phyloP scores from a whole-genome alignment of 2,113 vertebrate genomes.

The Riparia riparia region DNA sequence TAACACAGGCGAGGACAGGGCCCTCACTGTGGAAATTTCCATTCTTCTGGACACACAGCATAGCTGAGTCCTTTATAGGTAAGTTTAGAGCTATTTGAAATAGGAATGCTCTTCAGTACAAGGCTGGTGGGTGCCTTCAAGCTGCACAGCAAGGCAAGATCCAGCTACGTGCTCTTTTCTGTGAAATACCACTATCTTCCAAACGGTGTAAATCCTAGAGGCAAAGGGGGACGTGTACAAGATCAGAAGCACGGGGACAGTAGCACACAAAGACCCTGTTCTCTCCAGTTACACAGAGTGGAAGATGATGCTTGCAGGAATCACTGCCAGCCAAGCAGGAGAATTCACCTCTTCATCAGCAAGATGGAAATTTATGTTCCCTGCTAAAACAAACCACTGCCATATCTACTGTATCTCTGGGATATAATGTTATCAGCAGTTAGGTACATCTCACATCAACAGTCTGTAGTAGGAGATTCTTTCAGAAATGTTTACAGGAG shows the following conservation, averaged over 20 bases:
- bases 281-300: not conserved
- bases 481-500: conserved; percentile 18
- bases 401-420: not conserved
- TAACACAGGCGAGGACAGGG: not conserved
- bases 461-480: not conserved
- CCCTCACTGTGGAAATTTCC: fast-evolving
- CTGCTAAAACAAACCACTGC: conserved; percentile 12
- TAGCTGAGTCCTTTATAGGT: fast-evolving
- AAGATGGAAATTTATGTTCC: conserved; percentile 43
- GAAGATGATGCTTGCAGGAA: not conserved
- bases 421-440: not conserved
- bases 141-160: not conserved
- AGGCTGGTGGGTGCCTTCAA: not conserved
- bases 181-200: not conserved
- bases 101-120: not conserved
- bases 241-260: not conserved
- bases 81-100: not conserved
- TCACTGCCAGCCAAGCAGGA: not conserved
- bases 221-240: not conserved
- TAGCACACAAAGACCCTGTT: not conserved
- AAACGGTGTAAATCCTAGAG: not conserved
- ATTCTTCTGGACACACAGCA: not conserved
- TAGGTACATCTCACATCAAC: conserved; percentile 36
- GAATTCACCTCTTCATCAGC: not conserved
- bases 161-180: fast-evolving